Percentiles rank a stretch among this genome's conserved stretches.
Conservation (phyloP, 2,888 invertebrate genomes). For the Cremastobaeus sp. region DNA sequence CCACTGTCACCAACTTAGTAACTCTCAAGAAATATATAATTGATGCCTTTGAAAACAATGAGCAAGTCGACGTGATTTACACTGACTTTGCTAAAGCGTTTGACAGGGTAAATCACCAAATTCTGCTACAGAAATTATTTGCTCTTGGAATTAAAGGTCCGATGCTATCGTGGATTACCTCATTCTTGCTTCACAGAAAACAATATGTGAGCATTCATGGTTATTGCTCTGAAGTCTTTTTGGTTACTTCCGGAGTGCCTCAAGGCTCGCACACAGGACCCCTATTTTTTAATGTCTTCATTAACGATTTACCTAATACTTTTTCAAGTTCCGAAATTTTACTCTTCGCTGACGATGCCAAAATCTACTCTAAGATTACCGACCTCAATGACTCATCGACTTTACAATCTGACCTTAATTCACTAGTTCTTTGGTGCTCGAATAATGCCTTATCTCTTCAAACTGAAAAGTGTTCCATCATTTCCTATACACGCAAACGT, state of each 20-base stretch:
- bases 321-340: neutral
- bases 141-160: neutral
- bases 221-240: neutral
- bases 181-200: neutral
- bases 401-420: neutral
- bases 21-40: neutral
- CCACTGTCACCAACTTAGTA: neutral
- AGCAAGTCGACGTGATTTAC: neutral
- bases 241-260: no score
- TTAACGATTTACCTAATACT: neutral
- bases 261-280: no score
- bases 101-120: neutral
- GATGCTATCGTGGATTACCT: neutral
- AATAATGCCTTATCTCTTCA: neutral
- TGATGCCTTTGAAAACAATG: neutral
- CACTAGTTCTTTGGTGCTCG: neutral
- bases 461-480: neutral
- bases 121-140: neutral
- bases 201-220: neutral
- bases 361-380: neutral
- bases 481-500: neutral
- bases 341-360: neutral
- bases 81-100: neutral
- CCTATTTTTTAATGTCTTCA: neutral
- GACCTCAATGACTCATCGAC: neutral